Conservation (phyloP, 2,797 vertebrate species). For the Silurus lanzhouensis region DNA sequence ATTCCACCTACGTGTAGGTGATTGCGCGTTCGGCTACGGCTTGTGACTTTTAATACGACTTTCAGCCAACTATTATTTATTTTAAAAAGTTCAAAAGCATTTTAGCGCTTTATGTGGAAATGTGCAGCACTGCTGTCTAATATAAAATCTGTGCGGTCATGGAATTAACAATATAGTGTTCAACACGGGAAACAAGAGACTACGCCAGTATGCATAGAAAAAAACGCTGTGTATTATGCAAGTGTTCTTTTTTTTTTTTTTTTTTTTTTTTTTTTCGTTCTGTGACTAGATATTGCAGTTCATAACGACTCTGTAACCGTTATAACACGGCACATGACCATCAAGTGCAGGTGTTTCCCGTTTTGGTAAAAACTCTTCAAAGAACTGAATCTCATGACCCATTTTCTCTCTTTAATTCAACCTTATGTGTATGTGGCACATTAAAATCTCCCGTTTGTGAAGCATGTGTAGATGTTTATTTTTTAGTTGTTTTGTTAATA, state of each 20-base stretch:
- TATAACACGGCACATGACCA: neutral
- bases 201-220: neutral
- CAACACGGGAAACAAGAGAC: neutral
- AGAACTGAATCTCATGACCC: neutral
- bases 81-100: neutral
- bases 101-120: neutral
- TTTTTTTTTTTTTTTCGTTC: neutral
- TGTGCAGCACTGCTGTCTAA: neutral
- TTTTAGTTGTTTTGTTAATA: neutral
- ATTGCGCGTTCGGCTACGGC: slow-evolving; percentile 23
- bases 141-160: neutral
- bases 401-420: neutral
- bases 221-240: too few species aligned
- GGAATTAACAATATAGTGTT: neutral
- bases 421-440: neutral
- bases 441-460: neutral
- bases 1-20: slow-evolving; percentile 39
- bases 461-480: neutral
- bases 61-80: neutral
- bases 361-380: neutral
- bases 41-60: neutral
- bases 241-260: too few species aligned
- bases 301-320: neutral
- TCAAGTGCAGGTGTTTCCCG: neutral
- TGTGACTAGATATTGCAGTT: neutral